Conservation (phyloP, 2,888 invertebrate genomes). For the Nycteola revayana region DNA sequence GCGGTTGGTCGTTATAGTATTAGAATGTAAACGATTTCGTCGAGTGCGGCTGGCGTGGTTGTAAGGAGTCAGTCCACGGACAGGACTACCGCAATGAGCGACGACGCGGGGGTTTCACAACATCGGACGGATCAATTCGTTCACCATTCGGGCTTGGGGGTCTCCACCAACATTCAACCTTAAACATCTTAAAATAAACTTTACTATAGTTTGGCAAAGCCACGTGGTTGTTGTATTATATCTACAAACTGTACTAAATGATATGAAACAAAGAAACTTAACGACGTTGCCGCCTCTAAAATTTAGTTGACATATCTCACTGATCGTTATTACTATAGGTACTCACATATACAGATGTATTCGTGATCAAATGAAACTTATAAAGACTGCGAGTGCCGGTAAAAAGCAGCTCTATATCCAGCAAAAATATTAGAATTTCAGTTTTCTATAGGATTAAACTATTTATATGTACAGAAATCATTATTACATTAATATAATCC, state of each 20-base stretch:
- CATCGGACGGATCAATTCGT: conserved; percentile 76
- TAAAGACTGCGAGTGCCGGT: conserved; percentile 8
- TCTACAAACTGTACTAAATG: conserved; percentile 18
- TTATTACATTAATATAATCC: conserved; percentile 8
- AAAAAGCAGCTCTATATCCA: conserved; percentile 22
- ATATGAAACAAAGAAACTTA: conserved; percentile 11
- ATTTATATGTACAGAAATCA: conserved; percentile 25
- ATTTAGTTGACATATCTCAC: conserved; percentile 6
- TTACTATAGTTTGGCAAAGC: conserved; percentile 15
- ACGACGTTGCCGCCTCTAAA: conserved; percentile 11
- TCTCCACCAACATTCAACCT: conserved; percentile 34
- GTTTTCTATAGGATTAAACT: conserved; percentile 11
- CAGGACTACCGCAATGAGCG: conserved; percentile 49
- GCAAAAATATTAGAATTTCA: conserved; percentile 16
- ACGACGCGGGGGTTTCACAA: conserved; percentile 60
- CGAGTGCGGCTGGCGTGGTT: conserved; percentile 12
- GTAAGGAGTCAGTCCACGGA: conserved; percentile 23
- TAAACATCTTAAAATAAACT: conserved; percentile 21
- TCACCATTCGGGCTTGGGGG: conserved; percentile 49
- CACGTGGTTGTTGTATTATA: conserved; percentile 17
- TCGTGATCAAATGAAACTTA: conserved; percentile 15
- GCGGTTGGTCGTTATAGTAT: no score
- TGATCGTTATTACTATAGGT: conserved; percentile 9
- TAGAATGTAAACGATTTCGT: no score
- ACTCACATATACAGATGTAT: conserved; percentile 15